Percentiles rank a stretch among this genome's conserved stretches.
phyloP scores from a whole-genome alignment of 2,888 invertebrate genomes.

The Pyrrhia umbra region DNA sequence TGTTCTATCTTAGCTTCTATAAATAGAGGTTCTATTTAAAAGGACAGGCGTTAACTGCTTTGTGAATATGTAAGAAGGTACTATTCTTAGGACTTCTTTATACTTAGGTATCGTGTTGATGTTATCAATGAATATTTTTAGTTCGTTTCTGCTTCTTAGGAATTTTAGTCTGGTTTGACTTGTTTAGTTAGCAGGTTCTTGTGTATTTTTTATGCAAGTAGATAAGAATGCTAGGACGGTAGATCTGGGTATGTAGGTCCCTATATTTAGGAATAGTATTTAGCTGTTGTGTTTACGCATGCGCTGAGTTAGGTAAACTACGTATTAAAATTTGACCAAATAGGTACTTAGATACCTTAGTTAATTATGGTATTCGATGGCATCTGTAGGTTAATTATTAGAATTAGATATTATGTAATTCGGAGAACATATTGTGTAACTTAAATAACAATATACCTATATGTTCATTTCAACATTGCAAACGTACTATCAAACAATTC shows the following conservation, averaged over 20 bases:
- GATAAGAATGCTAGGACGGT: too few relatives aligned
- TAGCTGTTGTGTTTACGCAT: too few relatives aligned
- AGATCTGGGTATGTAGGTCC: neutral
- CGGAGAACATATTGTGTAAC: too few relatives aligned
- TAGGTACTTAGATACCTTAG: too few relatives aligned
- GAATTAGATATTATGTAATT: too few relatives aligned
- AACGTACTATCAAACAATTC: neutral
- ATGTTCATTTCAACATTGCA: neutral
- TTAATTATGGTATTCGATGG: too few relatives aligned
- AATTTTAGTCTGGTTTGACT: slow-evolving; percentile 16
- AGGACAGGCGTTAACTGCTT: slow-evolving; percentile 37
- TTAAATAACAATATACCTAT: neutral
- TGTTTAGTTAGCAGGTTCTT: neutral
- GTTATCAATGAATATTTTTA: slow-evolving; percentile 31
- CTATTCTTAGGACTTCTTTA: slow-evolving; percentile 32
- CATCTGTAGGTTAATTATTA: too few relatives aligned
- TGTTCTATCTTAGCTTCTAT: slow-evolving; percentile 50
- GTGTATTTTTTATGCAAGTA: neutral
- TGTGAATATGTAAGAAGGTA: slow-evolving; percentile 26
- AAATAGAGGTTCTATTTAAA: slow-evolving; percentile 60
- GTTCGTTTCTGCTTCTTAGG: slow-evolving; percentile 20
- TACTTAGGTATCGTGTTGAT: slow-evolving; percentile 13
- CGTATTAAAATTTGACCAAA: too few relatives aligned
- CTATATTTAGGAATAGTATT: too few relatives aligned
- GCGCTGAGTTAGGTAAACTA: too few relatives aligned